These are phyloP conservation scores for Heterocephalus glaber DNA, from an alignment of 2,113 vertebrate genomes.

Conservation along the genomic window DNA sequence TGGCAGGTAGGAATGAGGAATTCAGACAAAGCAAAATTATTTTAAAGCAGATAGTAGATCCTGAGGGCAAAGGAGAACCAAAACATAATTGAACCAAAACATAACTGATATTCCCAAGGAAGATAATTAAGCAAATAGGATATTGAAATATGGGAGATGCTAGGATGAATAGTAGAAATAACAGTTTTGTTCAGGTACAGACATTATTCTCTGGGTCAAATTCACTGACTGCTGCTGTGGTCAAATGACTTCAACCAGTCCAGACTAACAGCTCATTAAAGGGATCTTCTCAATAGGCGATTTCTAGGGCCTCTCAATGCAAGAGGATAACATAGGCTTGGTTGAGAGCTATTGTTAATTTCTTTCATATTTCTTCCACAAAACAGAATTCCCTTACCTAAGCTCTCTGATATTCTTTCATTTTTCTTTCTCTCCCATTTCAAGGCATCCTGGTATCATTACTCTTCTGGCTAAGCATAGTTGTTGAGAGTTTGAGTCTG, in stretches of 20 bases:
- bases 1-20: neutral
- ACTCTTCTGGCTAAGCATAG: neutral
- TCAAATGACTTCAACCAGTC: neutral
- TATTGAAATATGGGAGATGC: neutral
- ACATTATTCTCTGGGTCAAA: neutral
- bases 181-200: neutral
- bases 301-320: neutral
- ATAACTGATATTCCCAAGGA: neutral
- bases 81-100: neutral
- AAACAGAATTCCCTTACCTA: neutral
- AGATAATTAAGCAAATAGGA: neutral
- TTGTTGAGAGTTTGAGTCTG: neutral
- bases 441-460: neutral
- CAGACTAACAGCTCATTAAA: neutral
- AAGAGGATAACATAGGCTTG: neutral
- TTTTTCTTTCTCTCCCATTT: neutral
- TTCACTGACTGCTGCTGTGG: neutral
- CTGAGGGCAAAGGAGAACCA: neutral
- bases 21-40: neutral
- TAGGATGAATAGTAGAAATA: neutral
- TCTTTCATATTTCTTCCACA: neutral
- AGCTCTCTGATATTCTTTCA: neutral
- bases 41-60: neutral
- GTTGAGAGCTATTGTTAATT: neutral
- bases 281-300: neutral